A percentile compares a stretch with the other conserved stretches of the same genome.
These are phyloP conservation scores for Carcina quercana DNA, from an alignment of 2,888 invertebrate species.

Conservation along the genomic window DNA sequence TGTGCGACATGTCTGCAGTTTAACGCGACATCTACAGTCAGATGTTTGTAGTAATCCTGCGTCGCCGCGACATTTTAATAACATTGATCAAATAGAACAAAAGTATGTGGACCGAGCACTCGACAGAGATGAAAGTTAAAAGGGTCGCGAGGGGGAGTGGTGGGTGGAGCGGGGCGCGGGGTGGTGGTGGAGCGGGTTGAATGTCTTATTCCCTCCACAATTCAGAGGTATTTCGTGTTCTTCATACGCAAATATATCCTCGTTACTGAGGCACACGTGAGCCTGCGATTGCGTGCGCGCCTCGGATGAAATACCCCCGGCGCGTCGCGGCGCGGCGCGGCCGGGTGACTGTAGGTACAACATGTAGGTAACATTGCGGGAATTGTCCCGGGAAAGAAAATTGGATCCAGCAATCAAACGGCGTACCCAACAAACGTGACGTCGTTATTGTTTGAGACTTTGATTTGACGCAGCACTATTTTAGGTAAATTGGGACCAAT, in stretches of 20 bases:
- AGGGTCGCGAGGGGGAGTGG: slow-evolving; percentile 60
- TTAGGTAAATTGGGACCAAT: slow-evolving; percentile 11
- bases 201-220: slow-evolving; percentile 74
- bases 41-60: slow-evolving; percentile 66
- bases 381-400: slow-evolving; percentile 55
- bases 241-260: slow-evolving; percentile 76
- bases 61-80: slow-evolving; percentile 72
- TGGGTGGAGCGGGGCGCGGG: slow-evolving; percentile 36
- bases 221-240: slow-evolving; percentile 75
- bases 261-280: slow-evolving; percentile 71
- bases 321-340: slow-evolving; percentile 35
- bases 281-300: slow-evolving; percentile 66
- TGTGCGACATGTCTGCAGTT: no score
- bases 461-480: slow-evolving; percentile 26
- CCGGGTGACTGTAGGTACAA: slow-evolving; percentile 21
- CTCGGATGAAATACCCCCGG: slow-evolving; percentile 47
- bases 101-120: slow-evolving; percentile 75
- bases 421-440: slow-evolving; percentile 40
- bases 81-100: slow-evolving; percentile 75
- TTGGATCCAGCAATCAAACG: slow-evolving; percentile 61
- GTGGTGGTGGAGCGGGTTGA: slow-evolving; percentile 67
- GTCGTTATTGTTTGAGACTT: slow-evolving; percentile 38
- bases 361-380: slow-evolving; percentile 36
- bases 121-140: slow-evolving; percentile 75
- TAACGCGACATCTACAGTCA: no score